Percentiles rank a stretch among this genome's conserved stretches.
phyloP scores from a whole-genome alignment of 1,140 invertebrate genomes.

The Drosophila paulistorum region DNA sequence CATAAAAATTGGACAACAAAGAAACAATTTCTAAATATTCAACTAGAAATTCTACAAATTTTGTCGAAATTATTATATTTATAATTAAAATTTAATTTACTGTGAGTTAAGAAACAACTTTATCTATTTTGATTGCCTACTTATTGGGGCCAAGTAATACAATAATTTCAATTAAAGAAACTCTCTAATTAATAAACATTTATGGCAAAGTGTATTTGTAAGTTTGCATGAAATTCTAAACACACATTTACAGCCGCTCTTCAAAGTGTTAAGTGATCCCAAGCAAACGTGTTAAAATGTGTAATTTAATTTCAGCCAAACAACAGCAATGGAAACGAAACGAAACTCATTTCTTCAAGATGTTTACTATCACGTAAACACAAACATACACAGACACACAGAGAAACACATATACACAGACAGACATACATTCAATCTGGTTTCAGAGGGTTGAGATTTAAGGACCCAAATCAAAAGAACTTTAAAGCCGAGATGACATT shows the following conservation, averaged over 20 bases:
- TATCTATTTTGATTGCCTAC: neutral
- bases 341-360: constrained; percentile 37
- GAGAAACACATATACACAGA: neutral
- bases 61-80: too few species aligned
- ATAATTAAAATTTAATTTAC: too few species aligned
- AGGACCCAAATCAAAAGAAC: constrained; percentile 36
- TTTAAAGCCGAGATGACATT: constrained; percentile 27
- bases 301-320: constrained; percentile 55
- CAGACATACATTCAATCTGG: neutral
- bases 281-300: constrained; percentile 60
- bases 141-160: neutral
- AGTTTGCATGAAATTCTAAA: neutral
- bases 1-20: too few species aligned
- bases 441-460: constrained; percentile 41
- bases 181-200: neutral
- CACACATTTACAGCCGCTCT: neutral
- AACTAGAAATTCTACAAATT: too few species aligned
- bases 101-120: too few species aligned
- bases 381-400: neutral
- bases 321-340: constrained; percentile 26
- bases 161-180: too few species aligned
- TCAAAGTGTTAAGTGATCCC: constrained; percentile 55
- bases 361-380: constrained; percentile 34
- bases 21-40: too few species aligned
- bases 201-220: neutral